phyloP scores from a whole-genome alignment of 30 jellyfish, hydroid and myxozoan genomes.

The Pelagia noctiluca region DNA sequence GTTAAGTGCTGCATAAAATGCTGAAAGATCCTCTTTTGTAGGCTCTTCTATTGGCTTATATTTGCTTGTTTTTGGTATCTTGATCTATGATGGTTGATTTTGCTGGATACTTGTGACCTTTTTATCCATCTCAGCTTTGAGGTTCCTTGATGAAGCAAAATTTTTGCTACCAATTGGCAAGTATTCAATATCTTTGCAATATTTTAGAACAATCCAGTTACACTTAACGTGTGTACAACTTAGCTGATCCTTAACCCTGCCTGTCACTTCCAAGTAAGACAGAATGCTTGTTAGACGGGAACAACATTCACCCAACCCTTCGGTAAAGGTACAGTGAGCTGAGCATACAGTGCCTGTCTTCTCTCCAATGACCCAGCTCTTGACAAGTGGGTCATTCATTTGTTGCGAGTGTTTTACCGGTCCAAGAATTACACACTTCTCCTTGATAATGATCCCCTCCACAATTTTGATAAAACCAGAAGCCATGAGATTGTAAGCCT shows the following conservation, averaged over 20 bases:
- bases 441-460: conserved; percentile 13
- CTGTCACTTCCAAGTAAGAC: conserved; percentile 36
- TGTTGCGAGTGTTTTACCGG: conserved; percentile 48
- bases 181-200: conserved; percentile 17
- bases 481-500: conserved; percentile 47
- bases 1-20: conserved; percentile 29
- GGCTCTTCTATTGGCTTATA: conserved; percentile 32
- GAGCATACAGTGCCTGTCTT: conserved; percentile 39
- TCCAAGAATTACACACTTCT: conserved; percentile 31
- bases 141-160: conserved; percentile 20
- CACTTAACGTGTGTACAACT: conserved; percentile 51
- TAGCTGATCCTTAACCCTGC: conserved; percentile 27
- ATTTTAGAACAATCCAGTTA: conserved; percentile 49
- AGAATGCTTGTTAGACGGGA: conserved; percentile 55
- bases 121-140: conserved; percentile 40
- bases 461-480: conserved; percentile 47
- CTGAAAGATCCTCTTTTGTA: conserved; percentile 14
- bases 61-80: neutral
- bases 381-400: conserved; percentile 48
- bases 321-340: conserved; percentile 66
- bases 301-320: conserved; percentile 72
- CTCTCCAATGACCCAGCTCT: conserved; percentile 51
- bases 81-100: neutral
- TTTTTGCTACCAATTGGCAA: conserved; percentile 15
- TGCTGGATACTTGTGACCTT: conserved; percentile 1